Base-by-base conservation (phyloP, 2,888 invertebrate genomes). In the Stenichneumon culpator region DNA sequence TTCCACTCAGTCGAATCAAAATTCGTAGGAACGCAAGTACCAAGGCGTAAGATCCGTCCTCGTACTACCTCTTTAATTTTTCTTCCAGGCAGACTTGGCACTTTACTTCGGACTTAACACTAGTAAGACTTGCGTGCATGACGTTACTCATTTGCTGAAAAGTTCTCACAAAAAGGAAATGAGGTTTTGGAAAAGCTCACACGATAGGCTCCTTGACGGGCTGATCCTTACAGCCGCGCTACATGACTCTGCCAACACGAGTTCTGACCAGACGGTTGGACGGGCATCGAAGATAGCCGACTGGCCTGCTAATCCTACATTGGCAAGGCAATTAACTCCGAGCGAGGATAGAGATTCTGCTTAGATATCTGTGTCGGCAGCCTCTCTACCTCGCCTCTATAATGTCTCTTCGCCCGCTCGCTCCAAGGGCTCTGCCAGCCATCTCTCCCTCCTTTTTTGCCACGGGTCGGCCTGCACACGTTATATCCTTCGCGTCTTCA, bases 241-340 rank as follows among this genome's bases (percentile, higher is more conserved):
- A 32, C 22, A 32, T 63, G 36, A 25, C 6, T 36, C 74, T 84
- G 65, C 77, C 73, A 81, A 77, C 79, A 74, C 73, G 83, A 88
- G 86, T 83, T 86, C 84, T 79, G 79, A 81, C 68, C 70, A 50
- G 68, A 60, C 25, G 68, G 85, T 77, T 83, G 84, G 84, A 81
- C 84, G 79, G 74, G 74, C 85, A 57, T 77, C 50, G 75, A 84
- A 83, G 84, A 73, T 78, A 79, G 72, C 60, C 63, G 72, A 67
- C 83, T 79, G 77, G 88, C 72, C 85, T 79, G 87, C 88, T 92
- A 91, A 92, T 92, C 90, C 90, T 87, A 89, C 92, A 91, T 92
- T 90, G 90, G 90, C 90, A 88, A 91, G 90, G 89, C 90, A 92
- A 92, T 92, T 92, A 92, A 92, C 90, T 92, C 87, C 78, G 86